Conservation (phyloP, 2,888 invertebrate genomes). For the Perizoma affinitatum region DNA sequence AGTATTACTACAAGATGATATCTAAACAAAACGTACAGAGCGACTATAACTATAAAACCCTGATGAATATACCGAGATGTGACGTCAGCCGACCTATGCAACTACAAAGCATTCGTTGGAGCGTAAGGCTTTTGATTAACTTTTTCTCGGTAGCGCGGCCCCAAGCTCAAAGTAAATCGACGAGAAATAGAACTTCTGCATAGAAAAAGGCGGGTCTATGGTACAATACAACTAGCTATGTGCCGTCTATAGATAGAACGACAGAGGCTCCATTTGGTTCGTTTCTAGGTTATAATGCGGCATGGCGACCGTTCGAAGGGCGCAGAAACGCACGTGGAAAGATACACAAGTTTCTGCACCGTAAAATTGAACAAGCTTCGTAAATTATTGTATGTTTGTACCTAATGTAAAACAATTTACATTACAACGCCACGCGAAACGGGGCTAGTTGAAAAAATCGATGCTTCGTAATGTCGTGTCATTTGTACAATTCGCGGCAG, state of each 20-base stretch:
- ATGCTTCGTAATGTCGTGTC: constrained; percentile 35
- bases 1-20: not conserved
- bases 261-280: not conserved
- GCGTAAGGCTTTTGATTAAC: constrained; percentile 38
- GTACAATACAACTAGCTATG: constrained; percentile 14
- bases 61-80: constrained; percentile 22
- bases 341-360: constrained; percentile 7
- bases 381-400: constrained; percentile 2
- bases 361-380: constrained; percentile 18
- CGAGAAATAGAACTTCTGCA: constrained; percentile 24
- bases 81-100: constrained; percentile 31
- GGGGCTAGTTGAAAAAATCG: constrained; percentile 34
- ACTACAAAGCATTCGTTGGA: constrained; percentile 38
- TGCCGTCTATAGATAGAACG: constrained; percentile 8
- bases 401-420: constrained; percentile 19
- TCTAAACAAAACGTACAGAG: not conserved
- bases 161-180: constrained; percentile 33
- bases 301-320: constrained; percentile 14
- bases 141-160: constrained; percentile 29
- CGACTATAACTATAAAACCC: constrained; percentile 4
- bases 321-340: constrained; percentile 7
- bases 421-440: constrained; percentile 26
- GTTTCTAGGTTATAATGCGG: constrained; percentile 28
- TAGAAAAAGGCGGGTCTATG: constrained; percentile 20
- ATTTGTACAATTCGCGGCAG: constrained; percentile 30